Conservation (phyloP, 2,888 invertebrate species). For the Micoletzkya japonica region DNA sequence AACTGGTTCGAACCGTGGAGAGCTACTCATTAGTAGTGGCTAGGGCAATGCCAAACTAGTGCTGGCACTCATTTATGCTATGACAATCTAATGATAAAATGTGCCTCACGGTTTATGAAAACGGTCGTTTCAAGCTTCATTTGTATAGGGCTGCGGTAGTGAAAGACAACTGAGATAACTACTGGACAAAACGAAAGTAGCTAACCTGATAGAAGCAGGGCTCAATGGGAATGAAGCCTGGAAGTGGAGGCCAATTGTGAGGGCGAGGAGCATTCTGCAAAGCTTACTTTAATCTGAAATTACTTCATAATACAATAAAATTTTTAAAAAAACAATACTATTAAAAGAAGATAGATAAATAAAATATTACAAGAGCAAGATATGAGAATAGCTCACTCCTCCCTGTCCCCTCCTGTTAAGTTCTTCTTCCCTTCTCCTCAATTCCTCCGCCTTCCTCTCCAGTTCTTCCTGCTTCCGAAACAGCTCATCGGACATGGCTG, state of each 20-base stretch:
- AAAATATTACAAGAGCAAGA: no score
- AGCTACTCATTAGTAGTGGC: no score
- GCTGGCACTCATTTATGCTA: no score
- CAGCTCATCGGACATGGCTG: slow-evolving; percentile 56
- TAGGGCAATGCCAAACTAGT: no score
- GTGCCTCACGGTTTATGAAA: no score
- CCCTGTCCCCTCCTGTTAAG: slow-evolving; percentile 69
- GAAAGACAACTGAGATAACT: neutral
- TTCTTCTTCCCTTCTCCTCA: slow-evolving; percentile 72
- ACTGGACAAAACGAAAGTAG: neutral
- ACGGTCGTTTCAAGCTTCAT: no score
- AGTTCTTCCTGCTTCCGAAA: slow-evolving; percentile 62
- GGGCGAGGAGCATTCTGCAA: slow-evolving; percentile 67
- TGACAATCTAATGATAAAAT: no score
- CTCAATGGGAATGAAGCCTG: slow-evolving; percentile 84
- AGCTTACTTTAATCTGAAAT: neutral
- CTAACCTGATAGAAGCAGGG: slow-evolving; percentile 96
- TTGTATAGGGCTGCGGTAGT: no score
- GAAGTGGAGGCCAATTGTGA: slow-evolving; percentile 98
- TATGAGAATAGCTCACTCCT: no score
- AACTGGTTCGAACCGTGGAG: no score
- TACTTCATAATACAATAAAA: neutral
- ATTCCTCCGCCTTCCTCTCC: slow-evolving; percentile 57
- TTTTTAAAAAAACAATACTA: no score
- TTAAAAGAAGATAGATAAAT: no score